phyloP scores from a whole-genome alignment of 1,140 invertebrate species.

The Conus betulinus region DNA sequence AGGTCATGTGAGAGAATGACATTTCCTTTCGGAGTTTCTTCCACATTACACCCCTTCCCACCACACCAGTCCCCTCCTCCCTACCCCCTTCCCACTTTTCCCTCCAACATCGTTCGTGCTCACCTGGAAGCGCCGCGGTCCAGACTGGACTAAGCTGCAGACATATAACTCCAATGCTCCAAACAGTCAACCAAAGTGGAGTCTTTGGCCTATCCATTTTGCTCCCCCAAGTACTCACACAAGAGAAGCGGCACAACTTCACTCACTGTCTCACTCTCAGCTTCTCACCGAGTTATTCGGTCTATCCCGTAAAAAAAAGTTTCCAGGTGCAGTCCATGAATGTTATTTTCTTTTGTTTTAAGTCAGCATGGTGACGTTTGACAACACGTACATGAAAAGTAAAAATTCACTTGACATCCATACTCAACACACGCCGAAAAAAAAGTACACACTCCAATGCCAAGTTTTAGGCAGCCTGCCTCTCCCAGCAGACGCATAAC shows the following conservation, averaged over 20 bases:
- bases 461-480: not conserved
- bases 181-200: not conserved
- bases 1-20: too few species aligned
- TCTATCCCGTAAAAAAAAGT: not conserved
- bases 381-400: not conserved
- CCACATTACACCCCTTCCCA: too few species aligned
- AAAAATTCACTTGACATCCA: not conserved
- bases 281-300: not conserved
- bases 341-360: not conserved
- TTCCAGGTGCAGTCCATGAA: not conserved
- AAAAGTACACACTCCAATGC: not conserved
- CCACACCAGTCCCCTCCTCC: not conserved
- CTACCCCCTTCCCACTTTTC: not conserved
- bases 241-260: not conserved
- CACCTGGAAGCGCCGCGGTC: not conserved
- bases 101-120: not conserved
- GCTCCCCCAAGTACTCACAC: not conserved
- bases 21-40: too few species aligned
- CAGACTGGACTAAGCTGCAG: not conserved
- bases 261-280: too few species aligned
- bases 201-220: constrained; percentile 6
- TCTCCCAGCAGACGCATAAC: not conserved
- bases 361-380: not conserved
- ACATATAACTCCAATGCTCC: not conserved
- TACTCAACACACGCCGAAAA: not conserved